Conservation (phyloP, 2,888 invertebrate genomes). For the Erebia ligea region DNA sequence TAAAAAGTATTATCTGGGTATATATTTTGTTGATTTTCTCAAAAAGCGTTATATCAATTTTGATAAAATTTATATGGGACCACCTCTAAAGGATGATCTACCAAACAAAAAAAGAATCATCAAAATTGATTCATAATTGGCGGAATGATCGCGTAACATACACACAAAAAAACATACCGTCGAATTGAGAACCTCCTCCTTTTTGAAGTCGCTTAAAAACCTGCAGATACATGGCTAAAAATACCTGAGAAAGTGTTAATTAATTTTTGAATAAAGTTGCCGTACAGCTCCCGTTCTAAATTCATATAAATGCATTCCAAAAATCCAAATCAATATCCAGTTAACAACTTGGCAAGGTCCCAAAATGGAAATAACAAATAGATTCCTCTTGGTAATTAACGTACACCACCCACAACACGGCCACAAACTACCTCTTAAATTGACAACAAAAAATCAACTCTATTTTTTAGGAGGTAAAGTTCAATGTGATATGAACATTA, state of each 20-base stretch:
- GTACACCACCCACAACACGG: conserved; percentile 36
- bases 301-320: conserved; percentile 6
- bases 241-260: neutral
- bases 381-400: conserved; percentile 42
- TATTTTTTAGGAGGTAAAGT: conserved; percentile 28
- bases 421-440: conserved; percentile 29
- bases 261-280: neutral
- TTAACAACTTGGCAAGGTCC: conserved; percentile 42
- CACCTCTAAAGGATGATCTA: too few relatives aligned
- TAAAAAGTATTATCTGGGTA: too few relatives aligned
- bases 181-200: too few relatives aligned
- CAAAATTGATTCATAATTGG: too few relatives aligned
- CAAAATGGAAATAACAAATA: conserved; percentile 42
- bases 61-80: too few relatives aligned
- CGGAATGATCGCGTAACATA: too few relatives aligned
- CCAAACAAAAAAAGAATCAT: too few relatives aligned
- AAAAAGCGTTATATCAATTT: too few relatives aligned
- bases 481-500: conserved; percentile 16
- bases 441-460: conserved; percentile 29
- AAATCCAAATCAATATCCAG: conserved; percentile 36
- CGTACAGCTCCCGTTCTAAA: neutral
- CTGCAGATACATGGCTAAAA: too few relatives aligned
- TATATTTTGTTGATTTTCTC: too few relatives aligned
- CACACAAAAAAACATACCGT: too few relatives aligned
- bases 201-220: too few relatives aligned